Evolutionary conservation across 2,888 invertebrate genomes (phyloP), one percentile per base, ranked within the genome.

Genomic region (Tipula vernalis): DNA sequence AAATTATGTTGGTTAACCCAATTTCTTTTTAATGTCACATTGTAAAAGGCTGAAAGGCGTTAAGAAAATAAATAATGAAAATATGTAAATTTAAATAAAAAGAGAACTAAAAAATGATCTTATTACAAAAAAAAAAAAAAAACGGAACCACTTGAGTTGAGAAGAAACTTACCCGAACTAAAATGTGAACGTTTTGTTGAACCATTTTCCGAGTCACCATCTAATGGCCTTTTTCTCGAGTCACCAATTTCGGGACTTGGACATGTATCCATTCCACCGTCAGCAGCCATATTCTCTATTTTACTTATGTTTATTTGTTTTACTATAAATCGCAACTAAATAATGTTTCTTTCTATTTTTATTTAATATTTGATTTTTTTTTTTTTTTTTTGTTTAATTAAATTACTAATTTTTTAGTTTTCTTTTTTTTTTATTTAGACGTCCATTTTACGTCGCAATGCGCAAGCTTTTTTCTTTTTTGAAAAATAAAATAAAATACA

Each of bases 251-350:
- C 97, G 93, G 97, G 96, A 94, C 96, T 96, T 92, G 96, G 95
- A 94, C 96, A 96, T 94, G 96, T 96, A 94, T 96, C 96, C 96
- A 96, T 96, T 94, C 96, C 96, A 94, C 96, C 95, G 94, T 96
- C 96, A 93, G 96, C 96, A 94, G 96, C 96, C 96, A 96, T 96
- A 93, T 95, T 95, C 39, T 83, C 41, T 85, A 83, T 90, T 88
- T 87, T 71, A 71, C 3, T 57, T 71, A 71, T 71, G 28, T 57
- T 57, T 57, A 6, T 87, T 88, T 15, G 18, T 18, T 71, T 18
- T 71, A 28, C 10, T 18, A 3, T 71, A 28, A 71, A 71, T 71
- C 28, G 71, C 71, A 71, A 71, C 71, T 71, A 88, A 85, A 86
- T 84, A 85, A 86, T 84, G 51, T 85, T 85, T 57, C 18, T 86